A percentile compares a stretch with the other conserved stretches of the same genome.
Conservation (phyloP, 2,888 invertebrate species). For the Biston stratarius region DNA sequence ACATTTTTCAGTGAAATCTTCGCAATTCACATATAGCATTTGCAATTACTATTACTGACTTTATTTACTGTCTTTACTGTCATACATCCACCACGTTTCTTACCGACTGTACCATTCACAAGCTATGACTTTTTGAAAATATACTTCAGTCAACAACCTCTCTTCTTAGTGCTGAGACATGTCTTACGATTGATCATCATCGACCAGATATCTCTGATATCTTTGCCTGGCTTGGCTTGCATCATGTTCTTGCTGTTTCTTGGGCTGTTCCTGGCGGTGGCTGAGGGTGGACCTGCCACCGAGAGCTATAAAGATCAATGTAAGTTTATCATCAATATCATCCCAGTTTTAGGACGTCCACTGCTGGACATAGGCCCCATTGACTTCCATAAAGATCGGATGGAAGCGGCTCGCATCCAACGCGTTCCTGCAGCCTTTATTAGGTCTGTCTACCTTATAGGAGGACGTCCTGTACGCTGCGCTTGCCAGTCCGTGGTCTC, state of each 20-base stretch:
- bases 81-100: not conserved
- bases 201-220: constrained; percentile 12
- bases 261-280: constrained; percentile 18
- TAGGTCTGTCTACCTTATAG: not conserved
- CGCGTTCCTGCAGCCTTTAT: not conserved
- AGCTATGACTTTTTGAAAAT: not conserved
- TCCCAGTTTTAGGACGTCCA: not conserved
- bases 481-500: too few relatives aligned
- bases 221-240: not conserved
- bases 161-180: constrained; percentile 4
- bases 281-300: constrained; percentile 27
- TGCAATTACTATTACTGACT: too few relatives aligned
- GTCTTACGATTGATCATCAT: constrained; percentile 11
- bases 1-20: too few relatives aligned
- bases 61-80: not conserved
- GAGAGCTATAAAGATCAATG: constrained; percentile 60
- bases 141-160: constrained; percentile 9
- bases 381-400: too few relatives aligned
- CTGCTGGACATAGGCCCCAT: too few relatives aligned
- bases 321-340: constrained; percentile 45
- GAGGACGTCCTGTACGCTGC: too few relatives aligned
- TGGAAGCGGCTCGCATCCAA: too few relatives aligned
- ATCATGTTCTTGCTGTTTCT: constrained; percentile 18
- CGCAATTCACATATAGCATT: not conserved
- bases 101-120: constrained; percentile 3